These are phyloP conservation scores for Corythoichthys intestinalis DNA, from an alignment of 2,113 vertebrate species.

Conservation along the genomic window DNA sequence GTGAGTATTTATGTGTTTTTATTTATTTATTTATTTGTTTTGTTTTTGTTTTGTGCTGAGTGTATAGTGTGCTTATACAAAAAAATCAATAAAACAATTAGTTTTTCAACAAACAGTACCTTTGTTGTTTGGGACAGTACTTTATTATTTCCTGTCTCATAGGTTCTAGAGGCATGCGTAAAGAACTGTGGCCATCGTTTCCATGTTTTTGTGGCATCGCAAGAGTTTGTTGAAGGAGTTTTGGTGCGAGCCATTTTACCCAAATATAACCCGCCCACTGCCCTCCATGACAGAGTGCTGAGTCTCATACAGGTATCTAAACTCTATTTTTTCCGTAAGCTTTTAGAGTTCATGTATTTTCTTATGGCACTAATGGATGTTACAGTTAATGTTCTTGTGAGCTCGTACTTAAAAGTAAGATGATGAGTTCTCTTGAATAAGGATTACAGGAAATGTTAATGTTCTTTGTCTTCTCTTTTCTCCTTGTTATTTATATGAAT, in stretches of 20 bases:
- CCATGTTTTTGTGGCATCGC: conserved; percentile 83
- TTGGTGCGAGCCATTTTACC: conserved; percentile 90
- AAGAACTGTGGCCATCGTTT: conserved; percentile 97
- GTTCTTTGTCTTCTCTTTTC: background rate
- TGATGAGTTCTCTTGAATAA: background rate
- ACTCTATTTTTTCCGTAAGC: background rate
- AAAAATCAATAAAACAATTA: background rate
- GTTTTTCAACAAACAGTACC: background rate
- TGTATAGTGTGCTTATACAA: background rate
- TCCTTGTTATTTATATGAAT: background rate
- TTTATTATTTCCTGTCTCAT: background rate
- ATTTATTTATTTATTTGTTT: background rate
- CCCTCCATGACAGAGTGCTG: conserved; percentile 88
- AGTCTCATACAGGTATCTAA: conserved; percentile 89
- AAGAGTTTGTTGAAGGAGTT: conserved; percentile 91
- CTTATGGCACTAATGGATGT: conserved; percentile 1
- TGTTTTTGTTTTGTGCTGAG: background rate
- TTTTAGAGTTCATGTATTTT: background rate
- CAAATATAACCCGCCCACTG: conserved; percentile 87
- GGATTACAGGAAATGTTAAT: background rate
- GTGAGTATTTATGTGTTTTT: conserved; percentile 60
- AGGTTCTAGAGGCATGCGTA: conserved; percentile 95
- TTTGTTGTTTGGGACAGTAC: background rate
- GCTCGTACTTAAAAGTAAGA: background rate
- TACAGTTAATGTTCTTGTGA: conserved; percentile 3